Evolutionary conservation across 2,888 invertebrate genomes (phyloP), one percentile per base, ranked within the genome.

Genomic region (Acleris laterana): DNA sequence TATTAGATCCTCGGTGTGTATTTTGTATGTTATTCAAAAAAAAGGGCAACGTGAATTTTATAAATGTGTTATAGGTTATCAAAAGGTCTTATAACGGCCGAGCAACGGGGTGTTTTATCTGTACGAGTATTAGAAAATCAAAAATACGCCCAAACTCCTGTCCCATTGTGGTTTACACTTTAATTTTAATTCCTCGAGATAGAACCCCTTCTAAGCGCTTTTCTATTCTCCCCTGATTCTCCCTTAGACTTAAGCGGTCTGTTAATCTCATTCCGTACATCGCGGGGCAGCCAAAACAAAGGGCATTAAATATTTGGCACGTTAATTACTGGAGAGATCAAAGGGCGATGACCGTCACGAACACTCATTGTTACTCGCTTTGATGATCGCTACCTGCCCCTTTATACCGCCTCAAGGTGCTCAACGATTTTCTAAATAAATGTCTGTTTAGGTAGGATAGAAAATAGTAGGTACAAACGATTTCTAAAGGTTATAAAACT

Each of bases 261-360:
- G 60, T 22, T 65, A 65, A 65, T 65, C 50, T 60, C 65, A 64
- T 63, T 49, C 59, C 60, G 56, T 44, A 49, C 49, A 49, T 17
- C 25, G 25, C 22, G 16, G 20, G 49, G 50, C 44, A 28, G 51
- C 42, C 11, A 28, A 53, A 68, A 68, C 64, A 68, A 68, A 68
- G 64, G 68, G 64, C 55, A 77, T 80, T 73, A 85, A 84, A 85
- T 77, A 82, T 85, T 85, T 81, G 76, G 73, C 75, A 74, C 77
- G 38, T 51, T 66, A 74, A 78, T 80, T 78, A 72, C 75, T 75
- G 72, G 69, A 71, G 72, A 78, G 82, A 84, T 88, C 87, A 87
- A 87, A 88, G 84, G 74, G 75, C 78, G 78, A 81, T 85, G 81
- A 82, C 83, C 84, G 81, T 81, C 82, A 78, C 80, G 81, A 84